Evolutionary conservation across 2,113 vertebrate genomes (phyloP), one percentile per base, ranked within the genome.

Genomic region (Pomatorhinus ruficollis): DNA sequence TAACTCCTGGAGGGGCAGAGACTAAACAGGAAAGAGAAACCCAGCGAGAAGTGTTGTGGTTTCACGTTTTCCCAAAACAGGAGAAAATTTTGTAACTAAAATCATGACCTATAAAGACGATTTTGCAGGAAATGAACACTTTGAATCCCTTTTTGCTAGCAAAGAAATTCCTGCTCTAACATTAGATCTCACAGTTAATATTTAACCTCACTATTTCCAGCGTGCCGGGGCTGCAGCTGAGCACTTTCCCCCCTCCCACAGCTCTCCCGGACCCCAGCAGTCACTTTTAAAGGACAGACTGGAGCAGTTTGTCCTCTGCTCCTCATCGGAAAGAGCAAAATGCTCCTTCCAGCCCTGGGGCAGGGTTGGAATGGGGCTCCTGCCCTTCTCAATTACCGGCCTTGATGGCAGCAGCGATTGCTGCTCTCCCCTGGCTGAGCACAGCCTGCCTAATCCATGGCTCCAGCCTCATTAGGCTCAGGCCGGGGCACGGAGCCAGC

Each of bases 1-100:
- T 4, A 53, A 89, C 35, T 28, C 20, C 4, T 18, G 12, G 14
- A 37, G 21, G 19, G 6, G 5, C 27, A 60, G 69, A 66, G 25
- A 2, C 6, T 16, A 47, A 70, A 70, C 0, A 3, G 21, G 24
- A 47, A 33, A 57, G 15, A 39, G 6, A 60, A 88, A 6, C 40
- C 20, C 3, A 1, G 18, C 1, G 5, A 53, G 7, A 53, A 66
- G 10, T 1, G 1, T 5, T 2, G 11, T 0, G 1, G 15, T 28
- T 83, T 39, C 15, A 1, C 1, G 0, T 22, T 7, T 45, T 50
- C 35, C 42, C 22, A 4, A 59, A 66, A 27, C 0, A 44, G 12
- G 37, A 6, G 22, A 19, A 49, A 7, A 8, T 1, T 19, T 13
- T 5, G 2, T 35, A 10, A n/a, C 2, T n/a, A 16, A n/a, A 89